Conservation (phyloP, 2,797 vertebrate genomes). For the Nasua narica region DNA sequence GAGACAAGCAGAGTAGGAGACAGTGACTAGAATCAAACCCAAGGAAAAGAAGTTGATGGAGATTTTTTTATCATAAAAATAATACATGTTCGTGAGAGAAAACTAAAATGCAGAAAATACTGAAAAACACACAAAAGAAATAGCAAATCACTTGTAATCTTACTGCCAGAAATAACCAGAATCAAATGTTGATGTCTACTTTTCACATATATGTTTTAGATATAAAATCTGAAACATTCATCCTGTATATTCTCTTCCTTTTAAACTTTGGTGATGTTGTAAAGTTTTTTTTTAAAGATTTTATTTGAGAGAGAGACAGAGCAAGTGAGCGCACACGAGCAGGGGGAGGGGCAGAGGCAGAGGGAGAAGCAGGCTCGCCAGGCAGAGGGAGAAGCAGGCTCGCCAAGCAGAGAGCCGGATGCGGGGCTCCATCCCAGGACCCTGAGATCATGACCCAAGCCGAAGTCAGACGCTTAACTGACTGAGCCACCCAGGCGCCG, state of each 20-base stretch:
- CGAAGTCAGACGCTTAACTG: too few relatives aligned
- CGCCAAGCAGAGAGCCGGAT: too few relatives aligned
- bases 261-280: not conserved
- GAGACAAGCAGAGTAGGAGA: not conserved
- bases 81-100: not conserved
- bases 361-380: too few relatives aligned
- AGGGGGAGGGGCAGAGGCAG: too few relatives aligned
- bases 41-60: not conserved
- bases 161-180: not conserved
- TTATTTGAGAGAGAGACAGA: too few relatives aligned
- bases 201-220: not conserved
- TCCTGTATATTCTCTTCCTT: not conserved
- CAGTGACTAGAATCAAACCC: not conserved
- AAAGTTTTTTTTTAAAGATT: not conserved
- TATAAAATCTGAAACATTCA: not conserved
- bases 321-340: too few relatives aligned
- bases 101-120: not conserved
- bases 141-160: not conserved
- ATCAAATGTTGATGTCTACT: not conserved
- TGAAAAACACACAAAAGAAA: not conserved
- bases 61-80: not conserved
- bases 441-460: too few relatives aligned
- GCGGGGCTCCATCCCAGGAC: too few relatives aligned
- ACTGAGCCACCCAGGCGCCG: too few relatives aligned
- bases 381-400: too few relatives aligned